Conservation (phyloP, 2,113 vertebrate genomes). For the Cervus canadensis region DNA sequence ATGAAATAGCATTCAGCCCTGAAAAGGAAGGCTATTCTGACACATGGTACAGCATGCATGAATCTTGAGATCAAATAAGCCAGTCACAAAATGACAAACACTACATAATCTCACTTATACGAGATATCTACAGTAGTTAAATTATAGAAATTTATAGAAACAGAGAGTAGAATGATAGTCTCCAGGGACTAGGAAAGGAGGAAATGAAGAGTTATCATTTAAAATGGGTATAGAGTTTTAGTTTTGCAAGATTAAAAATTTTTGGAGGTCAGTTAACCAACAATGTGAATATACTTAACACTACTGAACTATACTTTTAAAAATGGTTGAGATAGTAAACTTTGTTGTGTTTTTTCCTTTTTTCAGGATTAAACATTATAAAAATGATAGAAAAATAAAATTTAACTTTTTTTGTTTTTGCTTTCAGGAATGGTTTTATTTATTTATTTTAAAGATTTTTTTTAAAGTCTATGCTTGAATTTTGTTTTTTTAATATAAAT, state of each 20-base stretch:
- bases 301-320: not conserved
- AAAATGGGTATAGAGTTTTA: not conserved
- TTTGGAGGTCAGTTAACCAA: not conserved
- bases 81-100: not conserved
- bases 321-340: not conserved
- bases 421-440: no score
- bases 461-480: no score
- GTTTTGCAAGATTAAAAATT: not conserved
- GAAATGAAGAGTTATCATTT: not conserved
- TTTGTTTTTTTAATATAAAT: no score
- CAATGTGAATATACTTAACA: not conserved
- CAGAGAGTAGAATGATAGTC: not conserved
- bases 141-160: not conserved
- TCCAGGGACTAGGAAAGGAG: not conserved
- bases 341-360: not conserved
- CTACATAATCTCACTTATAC: not conserved
- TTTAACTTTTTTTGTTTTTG: not conserved
- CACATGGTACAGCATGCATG: not conserved
- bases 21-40: not conserved
- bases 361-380: not conserved
- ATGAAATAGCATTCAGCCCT: not conserved
- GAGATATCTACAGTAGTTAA: not conserved
- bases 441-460: no score
- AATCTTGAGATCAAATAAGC: not conserved
- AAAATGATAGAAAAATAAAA: not conserved